Conservation (phyloP, 2,888 invertebrate genomes). For the Sussaba pulchella region DNA sequence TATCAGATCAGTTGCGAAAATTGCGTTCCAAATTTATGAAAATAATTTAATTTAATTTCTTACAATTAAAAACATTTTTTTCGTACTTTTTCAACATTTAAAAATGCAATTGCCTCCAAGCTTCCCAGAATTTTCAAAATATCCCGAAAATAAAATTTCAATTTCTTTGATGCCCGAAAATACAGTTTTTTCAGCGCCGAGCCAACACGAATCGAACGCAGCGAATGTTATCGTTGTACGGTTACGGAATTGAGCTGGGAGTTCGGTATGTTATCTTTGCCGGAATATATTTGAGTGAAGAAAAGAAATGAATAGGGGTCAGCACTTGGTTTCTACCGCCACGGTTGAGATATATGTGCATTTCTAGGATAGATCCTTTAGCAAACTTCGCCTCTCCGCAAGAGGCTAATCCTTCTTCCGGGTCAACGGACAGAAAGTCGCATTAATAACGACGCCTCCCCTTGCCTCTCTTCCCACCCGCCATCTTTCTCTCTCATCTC, state of each 20-base stretch:
- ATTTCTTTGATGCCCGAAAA: no score
- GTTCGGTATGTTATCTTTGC: not conserved
- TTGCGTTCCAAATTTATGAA: no score
- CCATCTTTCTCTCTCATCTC: no score
- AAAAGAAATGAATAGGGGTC: slow-evolving; percentile 1
- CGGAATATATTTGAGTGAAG: slow-evolving; percentile 2
- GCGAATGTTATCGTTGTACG: not conserved
- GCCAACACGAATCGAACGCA: not conserved
- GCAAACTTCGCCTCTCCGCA: slow-evolving; percentile 55
- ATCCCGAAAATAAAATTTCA: no score
- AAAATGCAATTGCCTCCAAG: no score
- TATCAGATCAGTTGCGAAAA: no score
- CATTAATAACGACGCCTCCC: slow-evolving; percentile 65
- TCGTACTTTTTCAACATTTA: no score
- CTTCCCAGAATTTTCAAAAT: no score
- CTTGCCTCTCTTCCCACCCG: no score
- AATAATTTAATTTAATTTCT: no score
- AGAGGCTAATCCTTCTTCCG: slow-evolving; percentile 67
- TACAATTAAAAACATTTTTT: no score
- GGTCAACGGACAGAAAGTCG: slow-evolving; percentile 65
- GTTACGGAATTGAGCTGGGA: not conserved
- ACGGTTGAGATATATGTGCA: slow-evolving; percentile 7
- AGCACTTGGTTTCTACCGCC: not conserved
- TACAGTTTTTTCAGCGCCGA: not conserved
- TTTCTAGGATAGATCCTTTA: slow-evolving; percentile 32